Percentiles rank a stretch among this genome's conserved stretches.
Evolutionary conservation across 2,888 invertebrate genomes (phyloP).

Genomic region (Cheilosia urbana): DNA sequence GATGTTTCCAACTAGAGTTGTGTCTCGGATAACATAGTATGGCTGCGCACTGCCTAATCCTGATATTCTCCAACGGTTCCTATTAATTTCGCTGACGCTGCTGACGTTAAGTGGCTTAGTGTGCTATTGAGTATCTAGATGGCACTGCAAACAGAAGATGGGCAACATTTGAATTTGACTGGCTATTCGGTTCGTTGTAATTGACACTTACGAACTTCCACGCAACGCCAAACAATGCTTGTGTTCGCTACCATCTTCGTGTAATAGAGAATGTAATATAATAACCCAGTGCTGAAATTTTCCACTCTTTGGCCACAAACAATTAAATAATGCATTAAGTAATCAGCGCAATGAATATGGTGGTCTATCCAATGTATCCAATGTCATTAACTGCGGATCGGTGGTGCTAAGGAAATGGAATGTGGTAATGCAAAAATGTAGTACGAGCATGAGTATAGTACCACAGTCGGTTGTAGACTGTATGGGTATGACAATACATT

Average conservation of each 20-base stretch:
- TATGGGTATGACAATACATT: no score
- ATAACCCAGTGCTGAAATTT: conserved; percentile 15
- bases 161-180: no score
- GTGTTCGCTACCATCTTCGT: not conserved
- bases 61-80: not conserved
- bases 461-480: no score
- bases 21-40: conserved; percentile 1
- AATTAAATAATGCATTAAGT: conserved; percentile 36
- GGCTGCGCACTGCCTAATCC: not conserved
- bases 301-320: conserved; percentile 34
- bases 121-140: not conserved
- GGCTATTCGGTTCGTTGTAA: no score
- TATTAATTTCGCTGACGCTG: not conserved
- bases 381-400: conserved; percentile 13
- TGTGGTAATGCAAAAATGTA: not conserved
- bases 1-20: not conserved
- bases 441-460: no score
- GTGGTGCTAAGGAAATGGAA: not conserved
- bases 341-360: not conserved
- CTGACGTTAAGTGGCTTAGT: not conserved
- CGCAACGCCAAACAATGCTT: not conserved
- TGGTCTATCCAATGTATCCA: conserved; percentile 2
- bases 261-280: conserved; percentile 14
- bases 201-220: not conserved
- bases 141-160: no score